These are phyloP conservation scores for Formica selysi DNA, from an alignment of 1,140 invertebrate species.

Conservation along the genomic window DNA sequence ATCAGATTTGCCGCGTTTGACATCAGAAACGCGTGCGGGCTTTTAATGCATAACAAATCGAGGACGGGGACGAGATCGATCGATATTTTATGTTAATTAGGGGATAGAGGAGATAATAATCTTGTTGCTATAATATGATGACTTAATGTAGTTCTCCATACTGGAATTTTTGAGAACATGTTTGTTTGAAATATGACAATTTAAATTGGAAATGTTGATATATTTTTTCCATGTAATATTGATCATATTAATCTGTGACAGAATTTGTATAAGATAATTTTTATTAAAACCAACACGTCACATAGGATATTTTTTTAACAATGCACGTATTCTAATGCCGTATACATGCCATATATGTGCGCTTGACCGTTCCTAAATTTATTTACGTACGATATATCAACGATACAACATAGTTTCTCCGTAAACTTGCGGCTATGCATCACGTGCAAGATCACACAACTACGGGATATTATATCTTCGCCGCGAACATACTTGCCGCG, in stretches of 20 bases:
- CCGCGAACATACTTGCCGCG: neutral
- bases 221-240: neutral
- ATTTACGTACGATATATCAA: neutral
- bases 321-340: neutral
- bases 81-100: conserved; percentile 48
- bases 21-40: neutral
- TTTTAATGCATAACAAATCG: conserved; percentile 38
- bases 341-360: neutral
- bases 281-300: neutral
- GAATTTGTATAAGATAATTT: neutral
- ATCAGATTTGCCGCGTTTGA: neutral
- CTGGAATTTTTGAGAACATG: neutral
- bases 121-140: conserved; percentile 25
- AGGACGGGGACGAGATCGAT: conserved; percentile 14
- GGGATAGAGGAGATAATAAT: conserved; percentile 30
- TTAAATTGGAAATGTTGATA: neutral
- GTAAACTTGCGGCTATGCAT: conserved; percentile 21
- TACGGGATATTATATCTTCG: conserved; percentile 25
- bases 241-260: neutral
- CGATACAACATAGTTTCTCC: conserved; percentile 6
- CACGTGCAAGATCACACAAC: conserved; percentile 26
- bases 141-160: conserved; percentile 1
- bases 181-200: neutral
- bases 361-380: neutral
- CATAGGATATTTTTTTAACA: neutral